A percentile compares a stretch with the other conserved stretches of the same genome.
Evolutionary conservation across 2,888 invertebrate genomes (phyloP).

Genomic region (Papilio gigon): DNA sequence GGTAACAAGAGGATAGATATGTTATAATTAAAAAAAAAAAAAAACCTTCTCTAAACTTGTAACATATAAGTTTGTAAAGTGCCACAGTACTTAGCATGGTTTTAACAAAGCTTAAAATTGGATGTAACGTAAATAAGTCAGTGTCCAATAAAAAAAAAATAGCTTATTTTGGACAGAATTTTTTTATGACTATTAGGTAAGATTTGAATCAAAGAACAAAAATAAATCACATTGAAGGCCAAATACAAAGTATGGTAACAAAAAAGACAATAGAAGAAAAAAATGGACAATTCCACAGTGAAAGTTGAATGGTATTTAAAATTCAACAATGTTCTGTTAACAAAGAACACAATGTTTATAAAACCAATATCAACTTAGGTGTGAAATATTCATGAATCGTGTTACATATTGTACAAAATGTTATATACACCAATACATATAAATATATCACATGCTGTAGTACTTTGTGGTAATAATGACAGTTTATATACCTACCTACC

Average conservation of each 20-base stretch:
- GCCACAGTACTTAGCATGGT: no score
- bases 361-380: background rate
- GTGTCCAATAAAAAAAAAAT: no score
- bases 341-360: background rate
- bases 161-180: background rate
- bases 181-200: background rate
- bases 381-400: background rate
- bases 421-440: background rate
- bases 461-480: no score
- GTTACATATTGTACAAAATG: background rate
- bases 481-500: no score
- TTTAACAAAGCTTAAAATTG: no score
- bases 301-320: background rate
- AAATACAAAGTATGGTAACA: constrained; percentile 1
- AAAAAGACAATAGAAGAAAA: background rate
- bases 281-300: background rate
- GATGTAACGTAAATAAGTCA: no score
- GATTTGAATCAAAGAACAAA: background rate
- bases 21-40: no score
- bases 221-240: constrained; percentile 10
- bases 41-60: no score
- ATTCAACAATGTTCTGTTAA: background rate
- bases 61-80: no score
- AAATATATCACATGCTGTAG: background rate
- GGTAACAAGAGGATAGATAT: no score